Evolutionary conservation across 2,113 vertebrate species (phyloP), one percentile per base, ranked within the genome.

Genomic region (Urocolius indicus): DNA sequence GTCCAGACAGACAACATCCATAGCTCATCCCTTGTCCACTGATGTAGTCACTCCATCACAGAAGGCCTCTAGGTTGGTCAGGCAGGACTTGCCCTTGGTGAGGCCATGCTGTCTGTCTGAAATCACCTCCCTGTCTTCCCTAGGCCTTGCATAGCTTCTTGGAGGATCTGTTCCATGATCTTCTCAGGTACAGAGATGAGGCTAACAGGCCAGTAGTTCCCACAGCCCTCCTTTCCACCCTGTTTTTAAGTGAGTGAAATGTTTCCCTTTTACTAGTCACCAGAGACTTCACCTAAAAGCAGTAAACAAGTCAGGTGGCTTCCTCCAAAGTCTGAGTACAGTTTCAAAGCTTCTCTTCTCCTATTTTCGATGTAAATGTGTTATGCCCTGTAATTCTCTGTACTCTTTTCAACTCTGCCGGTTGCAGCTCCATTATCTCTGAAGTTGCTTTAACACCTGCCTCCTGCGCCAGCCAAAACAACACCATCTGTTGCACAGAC

Each of bases 401-500:
- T 12, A 24, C 68, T 79, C 59, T 36, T 93, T 95, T 84, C 87
- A 83, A 86, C 80, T 89, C 74, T 59, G 68, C 68, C 16, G 46
- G 51, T 68, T 89, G 62, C 55, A 85, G 84, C 73, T 90, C 84
- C 83, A 76, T 93, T 91, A 65, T 94, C 93, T 74, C 75, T 94
- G 69, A 96, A 97, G 83, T 58, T 73, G 52, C 75, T 80, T 38
- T 59, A 86, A 52, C 73, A 89, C 65, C 88, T 96, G 94, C 94
- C 79, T 96, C 71, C 79, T 66, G 43, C 0, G 18, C 89, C 62
- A 91, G 91, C 87, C 95, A 93, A 93, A 81, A 78, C 62, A 89
- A 16, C 86, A 94, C 79, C 94, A 96, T 67, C 62, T 94, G 94
- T 95, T 97, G 84, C 26, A 6, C 82, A 89, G 90, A 57, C 63